Evolutionary conservation across 2,113 vertebrate genomes (phyloP).

Genomic region (Chlorodrepanis virens): DNA sequence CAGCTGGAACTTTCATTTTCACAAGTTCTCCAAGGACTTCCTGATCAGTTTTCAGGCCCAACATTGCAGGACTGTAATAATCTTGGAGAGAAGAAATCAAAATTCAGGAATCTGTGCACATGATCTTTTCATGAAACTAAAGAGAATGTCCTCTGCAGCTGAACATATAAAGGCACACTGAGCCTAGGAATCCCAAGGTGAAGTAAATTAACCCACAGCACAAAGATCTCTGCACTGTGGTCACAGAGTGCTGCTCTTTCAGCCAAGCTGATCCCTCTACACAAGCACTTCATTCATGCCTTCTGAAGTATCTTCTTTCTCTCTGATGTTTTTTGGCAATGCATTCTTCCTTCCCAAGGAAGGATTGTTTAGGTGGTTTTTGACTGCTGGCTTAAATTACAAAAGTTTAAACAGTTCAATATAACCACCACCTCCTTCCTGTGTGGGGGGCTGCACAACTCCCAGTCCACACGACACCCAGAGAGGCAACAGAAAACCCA

Average conservation of each 20-base stretch:
- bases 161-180: rapidly evolving
- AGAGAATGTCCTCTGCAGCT: background rate
- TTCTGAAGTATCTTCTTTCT: background rate
- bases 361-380: background rate
- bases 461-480: background rate
- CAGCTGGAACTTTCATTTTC: conserved; percentile 84
- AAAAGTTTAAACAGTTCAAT: background rate
- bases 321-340: background rate
- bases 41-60: conserved; percentile 91
- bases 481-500: background rate
- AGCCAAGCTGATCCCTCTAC: background rate
- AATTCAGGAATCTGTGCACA: background rate
- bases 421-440: background rate
- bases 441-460: background rate
- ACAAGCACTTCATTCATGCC: background rate
- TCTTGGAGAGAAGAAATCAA: conserved; percentile 67
- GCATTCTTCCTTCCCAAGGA: background rate
- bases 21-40: conserved; percentile 92
- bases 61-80: conserved; percentile 88
- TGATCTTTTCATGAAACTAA: background rate
- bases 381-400: background rate
- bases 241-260: background rate
- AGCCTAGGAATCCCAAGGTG: background rate
- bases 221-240: background rate
- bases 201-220: background rate